phyloP scores from a whole-genome alignment of 1,140 invertebrate species.

The Diorhabda elongata region DNA sequence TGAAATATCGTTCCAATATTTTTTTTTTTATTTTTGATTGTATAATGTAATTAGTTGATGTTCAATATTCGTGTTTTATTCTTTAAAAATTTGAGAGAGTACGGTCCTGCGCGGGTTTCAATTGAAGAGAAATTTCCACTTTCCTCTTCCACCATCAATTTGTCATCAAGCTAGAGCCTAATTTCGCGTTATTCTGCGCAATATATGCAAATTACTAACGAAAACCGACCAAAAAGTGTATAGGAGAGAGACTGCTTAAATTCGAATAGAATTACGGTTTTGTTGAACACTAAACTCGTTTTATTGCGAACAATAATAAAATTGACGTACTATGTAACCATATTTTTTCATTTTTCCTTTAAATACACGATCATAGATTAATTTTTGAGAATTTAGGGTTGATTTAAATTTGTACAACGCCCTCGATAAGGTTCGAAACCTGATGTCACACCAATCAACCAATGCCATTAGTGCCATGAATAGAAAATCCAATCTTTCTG shows the following conservation, averaged over 20 bases:
- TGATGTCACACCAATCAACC: not conserved
- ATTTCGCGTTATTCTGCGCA: constrained; percentile 10
- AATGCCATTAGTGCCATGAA: not conserved
- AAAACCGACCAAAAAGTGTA: not conserved
- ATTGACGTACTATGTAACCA: too few relatives aligned
- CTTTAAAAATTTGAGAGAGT: too few relatives aligned
- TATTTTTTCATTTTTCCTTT: too few relatives aligned
- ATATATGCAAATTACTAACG: constrained; percentile 11
- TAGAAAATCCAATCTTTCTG: constrained; percentile 6
- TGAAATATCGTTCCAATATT: too few relatives aligned
- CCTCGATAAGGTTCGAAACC: too few relatives aligned
- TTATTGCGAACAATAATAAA: too few relatives aligned
- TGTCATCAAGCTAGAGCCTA: constrained; percentile 8
- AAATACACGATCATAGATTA: too few relatives aligned
- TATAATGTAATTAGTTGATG: too few relatives aligned
- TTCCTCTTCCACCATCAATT: constrained; percentile 3
- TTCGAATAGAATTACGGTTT: constrained; percentile 1
- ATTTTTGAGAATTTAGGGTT: too few relatives aligned
- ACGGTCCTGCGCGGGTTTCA: not conserved
- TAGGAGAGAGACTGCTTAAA: not conserved
- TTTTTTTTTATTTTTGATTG: too few relatives aligned
- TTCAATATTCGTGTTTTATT: too few relatives aligned
- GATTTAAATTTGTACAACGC: too few relatives aligned
- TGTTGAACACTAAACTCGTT: not conserved
- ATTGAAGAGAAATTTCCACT: constrained; percentile 3